phyloP scores from a whole-genome alignment of 2,113 vertebrate species.

The Odontophorus gujanensis region DNA sequence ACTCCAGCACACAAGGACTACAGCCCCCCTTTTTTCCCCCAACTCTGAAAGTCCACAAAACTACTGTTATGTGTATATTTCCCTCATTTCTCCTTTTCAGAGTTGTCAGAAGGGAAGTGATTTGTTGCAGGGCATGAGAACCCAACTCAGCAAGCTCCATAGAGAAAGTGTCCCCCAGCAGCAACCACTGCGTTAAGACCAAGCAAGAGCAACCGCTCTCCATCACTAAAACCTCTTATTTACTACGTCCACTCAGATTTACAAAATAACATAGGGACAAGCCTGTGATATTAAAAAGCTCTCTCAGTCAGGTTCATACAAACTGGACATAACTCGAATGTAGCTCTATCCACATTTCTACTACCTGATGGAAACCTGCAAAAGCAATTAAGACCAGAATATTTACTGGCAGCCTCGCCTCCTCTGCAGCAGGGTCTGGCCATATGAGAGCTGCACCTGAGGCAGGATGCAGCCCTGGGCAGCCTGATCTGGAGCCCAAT shows the following conservation, averaged over 20 bases:
- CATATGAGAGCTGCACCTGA: too few species aligned
- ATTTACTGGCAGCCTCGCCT: too few species aligned
- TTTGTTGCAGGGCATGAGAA: not conserved
- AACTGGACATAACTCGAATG: not conserved
- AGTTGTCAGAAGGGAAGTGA: too few species aligned
- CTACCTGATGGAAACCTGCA: too few species aligned
- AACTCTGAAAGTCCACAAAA: not conserved
- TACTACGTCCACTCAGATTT: not conserved
- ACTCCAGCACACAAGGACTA: not conserved
- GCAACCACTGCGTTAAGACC: rapidly evolving
- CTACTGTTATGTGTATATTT: not conserved
- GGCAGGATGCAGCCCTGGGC: too few species aligned
- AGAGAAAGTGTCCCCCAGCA: not conserved
- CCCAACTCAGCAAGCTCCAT: not conserved
- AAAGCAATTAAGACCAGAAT: too few species aligned
- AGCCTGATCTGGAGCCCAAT: not conserved
- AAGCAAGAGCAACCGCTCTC: not conserved
- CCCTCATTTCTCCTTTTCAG: not conserved
- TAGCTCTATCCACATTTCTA: not conserved
- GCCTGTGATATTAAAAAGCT: not conserved
- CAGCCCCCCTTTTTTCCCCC: not conserved
- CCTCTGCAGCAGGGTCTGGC: too few species aligned
- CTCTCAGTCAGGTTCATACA: not conserved
- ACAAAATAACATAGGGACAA: not conserved
- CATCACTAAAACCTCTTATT: not conserved